These are phyloP conservation scores for Chamaetylas fuelleborni DNA, from an alignment of 2,113 vertebrate genomes.

Conservation along the genomic window DNA sequence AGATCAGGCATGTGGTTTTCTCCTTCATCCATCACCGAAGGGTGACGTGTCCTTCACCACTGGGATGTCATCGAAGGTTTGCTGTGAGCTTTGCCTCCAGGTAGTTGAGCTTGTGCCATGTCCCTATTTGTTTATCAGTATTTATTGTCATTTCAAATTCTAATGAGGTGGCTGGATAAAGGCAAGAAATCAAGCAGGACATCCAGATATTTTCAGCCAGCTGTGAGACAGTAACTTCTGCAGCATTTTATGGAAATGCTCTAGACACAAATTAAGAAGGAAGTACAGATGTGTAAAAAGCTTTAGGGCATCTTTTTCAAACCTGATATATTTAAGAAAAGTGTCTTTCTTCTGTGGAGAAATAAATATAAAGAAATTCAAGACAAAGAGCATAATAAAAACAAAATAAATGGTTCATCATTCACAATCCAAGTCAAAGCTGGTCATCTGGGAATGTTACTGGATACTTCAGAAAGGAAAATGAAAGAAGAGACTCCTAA, in stretches of 20 bases:
- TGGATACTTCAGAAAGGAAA: background rate
- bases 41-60: background rate
- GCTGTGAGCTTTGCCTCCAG: background rate
- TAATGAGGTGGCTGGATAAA: background rate
- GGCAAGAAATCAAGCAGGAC: background rate
- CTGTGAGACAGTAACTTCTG: background rate
- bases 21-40: background rate
- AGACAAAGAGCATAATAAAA: background rate
- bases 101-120: background rate
- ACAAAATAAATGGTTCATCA: background rate
- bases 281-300: background rate
- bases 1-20: fast-evolving
- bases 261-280: background rate
- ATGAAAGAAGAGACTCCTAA: background rate
- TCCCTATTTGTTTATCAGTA: background rate
- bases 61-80: fast-evolving
- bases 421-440: background rate
- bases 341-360: background rate
- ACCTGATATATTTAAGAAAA: background rate
- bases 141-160: background rate
- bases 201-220: background rate
- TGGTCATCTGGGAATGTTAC: background rate
- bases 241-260: background rate
- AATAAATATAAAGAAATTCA: background rate
- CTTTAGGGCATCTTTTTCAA: background rate